A percentile compares a stretch with the other conserved stretches of the same genome.
These are phyloP conservation scores for Parthenolecanium corni DNA, from an alignment of 2,888 invertebrate species.

Conservation along the genomic window DNA sequence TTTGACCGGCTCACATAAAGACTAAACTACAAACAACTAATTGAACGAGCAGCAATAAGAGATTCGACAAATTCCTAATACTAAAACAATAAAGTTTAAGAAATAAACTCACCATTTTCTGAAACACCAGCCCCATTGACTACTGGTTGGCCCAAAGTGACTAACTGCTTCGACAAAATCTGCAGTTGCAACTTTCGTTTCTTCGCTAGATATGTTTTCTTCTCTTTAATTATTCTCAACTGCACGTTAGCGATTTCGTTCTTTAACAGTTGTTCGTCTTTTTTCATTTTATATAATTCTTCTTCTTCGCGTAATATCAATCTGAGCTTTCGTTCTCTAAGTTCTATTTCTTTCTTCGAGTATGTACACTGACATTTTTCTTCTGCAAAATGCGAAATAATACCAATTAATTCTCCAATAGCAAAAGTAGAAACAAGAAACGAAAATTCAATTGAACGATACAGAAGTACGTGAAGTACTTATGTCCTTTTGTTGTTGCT, in stretches of 20 bases:
- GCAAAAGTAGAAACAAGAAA: background rate
- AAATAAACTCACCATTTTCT: too few relatives aligned
- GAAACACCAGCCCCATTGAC: background rate
- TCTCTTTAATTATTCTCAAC: slow-evolving; percentile 18
- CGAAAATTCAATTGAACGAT: background rate
- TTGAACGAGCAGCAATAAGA: too few relatives aligned
- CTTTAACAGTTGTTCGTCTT: slow-evolving; percentile 20
- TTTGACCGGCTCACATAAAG: too few relatives aligned
- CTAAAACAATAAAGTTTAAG: too few relatives aligned
- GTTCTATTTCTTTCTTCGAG: slow-evolving; percentile 21
- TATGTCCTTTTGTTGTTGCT: too few relatives aligned
- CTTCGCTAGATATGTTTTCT: slow-evolving; percentile 13
- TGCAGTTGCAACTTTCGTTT: slow-evolving; percentile 20
- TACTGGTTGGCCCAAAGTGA: background rate
- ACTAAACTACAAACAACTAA: too few relatives aligned
- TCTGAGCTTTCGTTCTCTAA: slow-evolving; percentile 19
- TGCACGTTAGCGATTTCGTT: slow-evolving; percentile 22
- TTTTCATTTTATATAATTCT: slow-evolving; percentile 21
- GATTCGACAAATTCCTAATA: too few relatives aligned
- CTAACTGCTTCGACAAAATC: slow-evolving; percentile 18
- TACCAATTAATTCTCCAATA: background rate
- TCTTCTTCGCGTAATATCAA: slow-evolving; percentile 22
- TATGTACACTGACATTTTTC: slow-evolving; percentile 13
- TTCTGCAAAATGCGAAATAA: background rate
- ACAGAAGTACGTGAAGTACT: background rate